phyloP scores from a whole-genome alignment of 2,888 invertebrate species.

The Acanthosepion pharaonis region DNA sequence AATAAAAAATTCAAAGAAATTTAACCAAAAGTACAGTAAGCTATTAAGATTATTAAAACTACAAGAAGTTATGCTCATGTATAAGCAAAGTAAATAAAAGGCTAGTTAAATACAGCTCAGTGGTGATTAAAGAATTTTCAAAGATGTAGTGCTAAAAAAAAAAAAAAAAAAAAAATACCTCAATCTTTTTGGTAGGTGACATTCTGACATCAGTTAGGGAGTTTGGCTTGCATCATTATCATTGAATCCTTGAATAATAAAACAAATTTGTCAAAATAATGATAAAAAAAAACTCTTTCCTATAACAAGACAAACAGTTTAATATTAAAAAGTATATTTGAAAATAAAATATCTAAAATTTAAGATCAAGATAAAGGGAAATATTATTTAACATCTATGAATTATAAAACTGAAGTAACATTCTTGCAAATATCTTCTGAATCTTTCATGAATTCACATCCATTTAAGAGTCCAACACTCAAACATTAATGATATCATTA shows the following conservation, averaged over 20 bases:
- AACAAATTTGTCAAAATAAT: neutral
- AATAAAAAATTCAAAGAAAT: neutral
- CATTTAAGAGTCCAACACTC: too few relatives aligned
- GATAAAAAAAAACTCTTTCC: too few relatives aligned
- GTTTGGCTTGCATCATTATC: conserved; percentile 9
- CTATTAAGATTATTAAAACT: neutral
- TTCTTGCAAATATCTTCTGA: too few relatives aligned
- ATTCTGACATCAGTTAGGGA: neutral
- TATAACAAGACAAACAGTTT: too few relatives aligned
- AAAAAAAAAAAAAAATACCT: neutral
- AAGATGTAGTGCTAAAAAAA: neutral
- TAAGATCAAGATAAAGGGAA: too few relatives aligned
- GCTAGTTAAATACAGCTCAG: neutral
- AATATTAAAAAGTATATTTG: too few relatives aligned
- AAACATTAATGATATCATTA: too few relatives aligned
- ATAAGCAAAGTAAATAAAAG: neutral
- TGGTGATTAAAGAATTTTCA: neutral
- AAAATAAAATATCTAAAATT: too few relatives aligned
- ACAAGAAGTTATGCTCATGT: neutral
- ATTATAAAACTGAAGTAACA: too few relatives aligned
- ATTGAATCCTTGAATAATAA: neutral
- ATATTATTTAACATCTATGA: too few relatives aligned
- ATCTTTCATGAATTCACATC: too few relatives aligned
- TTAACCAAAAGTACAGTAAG: neutral
- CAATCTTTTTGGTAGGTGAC: conserved; percentile 33